Evolutionary conservation across 2,888 invertebrate species (phyloP).

Genomic region (Phortica magna): DNA sequence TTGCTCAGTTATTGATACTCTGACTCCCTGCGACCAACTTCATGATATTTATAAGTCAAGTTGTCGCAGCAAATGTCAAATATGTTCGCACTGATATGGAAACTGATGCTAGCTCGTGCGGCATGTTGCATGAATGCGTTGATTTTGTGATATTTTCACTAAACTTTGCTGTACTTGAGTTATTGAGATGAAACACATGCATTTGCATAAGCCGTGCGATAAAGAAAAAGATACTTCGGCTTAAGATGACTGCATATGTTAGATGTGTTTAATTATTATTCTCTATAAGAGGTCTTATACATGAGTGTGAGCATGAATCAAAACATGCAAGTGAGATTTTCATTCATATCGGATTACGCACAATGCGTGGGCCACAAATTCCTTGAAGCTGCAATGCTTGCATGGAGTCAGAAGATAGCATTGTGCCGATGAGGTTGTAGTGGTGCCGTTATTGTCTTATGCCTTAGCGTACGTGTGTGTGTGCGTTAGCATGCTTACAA

Average conservation of each 20-base stretch:
- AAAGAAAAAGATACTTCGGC: too few species aligned
- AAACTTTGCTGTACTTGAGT: background rate
- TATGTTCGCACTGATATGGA: background rate
- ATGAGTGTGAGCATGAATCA: too few species aligned
- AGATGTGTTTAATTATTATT: too few species aligned
- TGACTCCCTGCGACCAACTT: background rate
- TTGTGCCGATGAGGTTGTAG: too few species aligned
- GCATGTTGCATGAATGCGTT: slow-evolving; percentile 13
- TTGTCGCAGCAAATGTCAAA: slow-evolving; percentile 26
- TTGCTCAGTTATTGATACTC: slow-evolving; percentile 9
- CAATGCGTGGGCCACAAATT: too few species aligned
- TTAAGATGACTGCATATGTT: too few species aligned
- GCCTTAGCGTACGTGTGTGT: background rate
- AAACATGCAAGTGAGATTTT: too few species aligned
- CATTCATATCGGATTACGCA: too few species aligned
- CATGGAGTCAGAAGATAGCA: too few species aligned
- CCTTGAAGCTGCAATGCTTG: too few species aligned
- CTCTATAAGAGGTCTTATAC: too few species aligned
- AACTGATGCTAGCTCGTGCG: slow-evolving; percentile 7
- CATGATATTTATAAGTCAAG: background rate
- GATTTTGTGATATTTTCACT: background rate
- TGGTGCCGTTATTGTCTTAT: background rate
- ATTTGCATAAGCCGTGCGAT: too few species aligned
- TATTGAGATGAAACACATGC: background rate
- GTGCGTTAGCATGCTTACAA: background rate